These are phyloP conservation scores for Tetropium fuscum DNA, from an alignment of 2,888 invertebrate species.

Conservation along the genomic window DNA sequence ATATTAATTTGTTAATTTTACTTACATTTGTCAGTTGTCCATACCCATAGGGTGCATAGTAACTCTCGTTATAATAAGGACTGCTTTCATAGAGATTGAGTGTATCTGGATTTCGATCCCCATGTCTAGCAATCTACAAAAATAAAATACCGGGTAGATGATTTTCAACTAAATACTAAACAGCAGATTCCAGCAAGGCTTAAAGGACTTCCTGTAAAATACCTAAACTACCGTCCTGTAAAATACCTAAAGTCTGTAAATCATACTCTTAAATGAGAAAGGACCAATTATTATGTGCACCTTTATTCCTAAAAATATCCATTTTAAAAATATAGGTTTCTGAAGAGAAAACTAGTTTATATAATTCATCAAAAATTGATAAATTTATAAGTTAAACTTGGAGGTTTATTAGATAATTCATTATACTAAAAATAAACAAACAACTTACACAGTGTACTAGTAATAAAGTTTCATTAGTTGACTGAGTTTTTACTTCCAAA, in stretches of 20 bases:
- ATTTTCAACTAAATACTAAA: no score
- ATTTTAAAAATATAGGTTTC: not conserved
- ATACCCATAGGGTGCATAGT: conserved; percentile 77
- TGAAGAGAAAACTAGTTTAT: no score
- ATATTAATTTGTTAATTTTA: no score
- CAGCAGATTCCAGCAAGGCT: no score
- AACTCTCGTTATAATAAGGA: conserved; percentile 71
- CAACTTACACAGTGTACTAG: conserved; percentile 15
- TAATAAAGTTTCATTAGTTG: conserved; percentile 11
- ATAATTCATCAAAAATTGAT: no score
- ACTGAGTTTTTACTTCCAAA: no score
- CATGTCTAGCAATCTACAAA: conserved; percentile 80
- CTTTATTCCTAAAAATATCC: no score
- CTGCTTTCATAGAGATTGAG: conserved; percentile 77
- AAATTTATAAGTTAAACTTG: not conserved
- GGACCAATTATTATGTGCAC: no score
- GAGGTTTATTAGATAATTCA: not conserved
- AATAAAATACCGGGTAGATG: not conserved
- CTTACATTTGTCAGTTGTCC: conserved; percentile 82
- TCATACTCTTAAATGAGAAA: no score
- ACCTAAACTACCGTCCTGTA: no score
- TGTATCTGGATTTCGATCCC: conserved; percentile 76
- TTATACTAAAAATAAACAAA: not conserved
- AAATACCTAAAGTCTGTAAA: no score
- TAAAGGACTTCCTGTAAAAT: no score